Evolutionary conservation across 2,888 invertebrate species (phyloP), one percentile per base, ranked within the genome.

Genomic region (Hirtodrosophila histrioides): DNA sequence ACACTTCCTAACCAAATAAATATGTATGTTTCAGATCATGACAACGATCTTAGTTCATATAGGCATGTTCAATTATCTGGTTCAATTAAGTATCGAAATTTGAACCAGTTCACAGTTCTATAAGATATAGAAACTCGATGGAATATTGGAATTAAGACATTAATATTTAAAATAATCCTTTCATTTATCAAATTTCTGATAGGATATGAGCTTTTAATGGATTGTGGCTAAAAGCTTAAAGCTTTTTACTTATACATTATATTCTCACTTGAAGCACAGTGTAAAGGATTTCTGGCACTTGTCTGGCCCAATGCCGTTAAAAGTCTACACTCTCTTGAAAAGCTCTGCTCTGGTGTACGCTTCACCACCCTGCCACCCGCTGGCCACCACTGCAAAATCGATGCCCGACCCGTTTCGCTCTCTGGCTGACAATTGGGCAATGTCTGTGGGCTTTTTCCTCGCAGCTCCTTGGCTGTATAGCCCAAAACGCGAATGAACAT

Each of bases 401-500:
- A 84, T 84, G 72, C 54, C 56, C 29, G 17, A 78, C 68, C 84
- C 84, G 84, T 48, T 84, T 84, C 84, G 84, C 84, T 86, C 83
- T 72, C 33, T 17, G 17, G 41, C 63, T 56, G 45, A 43, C 56
- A 49, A 46, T 39, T 71, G 57, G 49, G 53, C 48, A 23, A 49
- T 43, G 45, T 49, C 58, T 69, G 60, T 54, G 71, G 57, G 74
- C 87, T 89, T 89, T 86, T 88, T 87, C 78, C 76, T 85, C 75
- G 86, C 85, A 78, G 81, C 86, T 86, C 80, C 82, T 86, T 79
- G 73, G 68, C 73, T 87, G 77, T 81, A 75, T 74, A 72, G 78
- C 72, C 87, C 89, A 90, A 89, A 89, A 89, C 89, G 89, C 89
- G 90, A 89, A 89, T 90, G 90, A 90, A 90, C 89, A 90, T 90